Evolutionary conservation across 1,140 invertebrate species (phyloP).

Genomic region (Euglossa dilemma): DNA sequence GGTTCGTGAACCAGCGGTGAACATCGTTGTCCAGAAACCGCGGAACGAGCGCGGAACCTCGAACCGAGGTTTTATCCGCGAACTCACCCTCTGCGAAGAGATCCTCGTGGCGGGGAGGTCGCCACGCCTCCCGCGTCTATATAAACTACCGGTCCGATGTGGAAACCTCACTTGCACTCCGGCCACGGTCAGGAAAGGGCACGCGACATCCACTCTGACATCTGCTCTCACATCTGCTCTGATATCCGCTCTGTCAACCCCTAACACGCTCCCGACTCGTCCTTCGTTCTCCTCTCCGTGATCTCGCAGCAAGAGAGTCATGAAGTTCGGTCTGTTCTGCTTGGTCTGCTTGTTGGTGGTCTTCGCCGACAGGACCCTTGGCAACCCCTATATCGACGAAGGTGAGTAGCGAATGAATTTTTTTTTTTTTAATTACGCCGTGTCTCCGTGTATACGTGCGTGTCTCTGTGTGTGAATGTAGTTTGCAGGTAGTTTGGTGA

Average conservation of each 20-base stretch:
- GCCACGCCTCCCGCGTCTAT: constrained; percentile 76
- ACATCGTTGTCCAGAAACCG: constrained; percentile 16
- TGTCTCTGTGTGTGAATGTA: background rate
- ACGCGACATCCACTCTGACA: constrained; percentile 26
- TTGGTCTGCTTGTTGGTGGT: constrained; percentile 64
- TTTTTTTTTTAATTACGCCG: background rate
- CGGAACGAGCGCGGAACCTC: constrained; percentile 25
- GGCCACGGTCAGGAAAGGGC: constrained; percentile 45
- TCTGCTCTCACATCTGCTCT: constrained; percentile 9
- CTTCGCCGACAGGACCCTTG: constrained; percentile 62
- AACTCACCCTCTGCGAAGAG: constrained; percentile 44
- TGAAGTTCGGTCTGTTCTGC: constrained; percentile 70
- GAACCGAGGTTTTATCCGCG: constrained; percentile 41
- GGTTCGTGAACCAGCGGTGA: background rate
- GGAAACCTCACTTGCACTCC: constrained; percentile 71
- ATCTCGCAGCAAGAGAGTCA: constrained; percentile 27
- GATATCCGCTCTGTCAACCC: background rate
- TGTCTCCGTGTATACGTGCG: too few species aligned
- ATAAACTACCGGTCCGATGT: constrained; percentile 68
- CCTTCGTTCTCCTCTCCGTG: background rate
- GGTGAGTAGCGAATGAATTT: constrained; percentile 61
- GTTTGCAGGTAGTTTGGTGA: background rate
- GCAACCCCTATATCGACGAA: constrained; percentile 72
- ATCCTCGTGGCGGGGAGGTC: constrained; percentile 63
- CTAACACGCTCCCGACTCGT: background rate